Percentiles rank a stretch among this genome's conserved stretches.
Conservation (phyloP, 2,888 invertebrate species). For the Argyresthia goedartella region DNA sequence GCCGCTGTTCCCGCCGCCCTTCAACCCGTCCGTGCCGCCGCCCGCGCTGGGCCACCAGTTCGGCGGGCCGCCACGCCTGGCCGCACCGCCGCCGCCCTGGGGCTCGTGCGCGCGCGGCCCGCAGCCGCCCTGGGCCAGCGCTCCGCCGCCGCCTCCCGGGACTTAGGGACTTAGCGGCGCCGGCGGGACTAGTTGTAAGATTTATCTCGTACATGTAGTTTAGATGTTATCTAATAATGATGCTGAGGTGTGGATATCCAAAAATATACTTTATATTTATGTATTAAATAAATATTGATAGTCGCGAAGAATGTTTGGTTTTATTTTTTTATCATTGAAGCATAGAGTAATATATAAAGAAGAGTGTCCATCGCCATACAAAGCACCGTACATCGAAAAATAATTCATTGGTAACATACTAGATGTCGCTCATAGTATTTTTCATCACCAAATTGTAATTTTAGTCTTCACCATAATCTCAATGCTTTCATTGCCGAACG, state of each 20-base stretch:
- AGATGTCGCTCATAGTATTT: too few relatives aligned
- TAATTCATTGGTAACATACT: too few relatives aligned
- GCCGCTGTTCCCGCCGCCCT: conserved; percentile 33
- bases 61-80: conserved; percentile 28
- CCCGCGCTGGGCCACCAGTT: conserved; percentile 32
- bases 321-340: too few relatives aligned
- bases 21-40: conserved; percentile 22
- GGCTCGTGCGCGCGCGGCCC: conserved; percentile 29
- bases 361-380: too few relatives aligned
- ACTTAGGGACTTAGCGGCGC: conserved; percentile 35
- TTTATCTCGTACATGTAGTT: conserved; percentile 26
- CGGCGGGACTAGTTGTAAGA: conserved; percentile 12
- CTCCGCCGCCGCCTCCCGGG: conserved; percentile 49
- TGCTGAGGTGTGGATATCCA: conserved; percentile 59
- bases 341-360: too few relatives aligned
- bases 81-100: conserved; percentile 20
- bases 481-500: too few relatives aligned
- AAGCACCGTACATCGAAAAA: too few relatives aligned
- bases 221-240: conserved; percentile 37
- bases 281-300: conserved; percentile 44
- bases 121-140: conserved; percentile 39
- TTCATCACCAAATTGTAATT: too few relatives aligned
- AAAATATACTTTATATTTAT: conserved; percentile 59
- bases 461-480: too few relatives aligned
- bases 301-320: conserved; percentile 18